A percentile compares a stretch with the other conserved stretches of the same genome.
phyloP scores from a whole-genome alignment of 2,888 invertebrate genomes.

The Heliconius ethilla region DNA sequence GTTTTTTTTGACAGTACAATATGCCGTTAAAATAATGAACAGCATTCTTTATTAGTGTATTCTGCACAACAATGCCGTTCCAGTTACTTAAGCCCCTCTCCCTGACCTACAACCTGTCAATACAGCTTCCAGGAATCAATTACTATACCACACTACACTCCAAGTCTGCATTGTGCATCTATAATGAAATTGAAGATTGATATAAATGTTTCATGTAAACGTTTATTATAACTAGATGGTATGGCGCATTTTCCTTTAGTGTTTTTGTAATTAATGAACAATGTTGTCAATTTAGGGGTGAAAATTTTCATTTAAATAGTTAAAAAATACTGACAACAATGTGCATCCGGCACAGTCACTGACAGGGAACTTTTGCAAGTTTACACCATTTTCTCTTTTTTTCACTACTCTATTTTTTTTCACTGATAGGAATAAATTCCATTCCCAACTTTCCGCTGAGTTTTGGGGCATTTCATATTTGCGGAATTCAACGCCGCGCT shows the following conservation, averaged over 20 bases:
- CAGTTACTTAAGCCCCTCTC: conserved; percentile 22
- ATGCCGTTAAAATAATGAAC: conserved; percentile 11
- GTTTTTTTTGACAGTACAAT: neutral
- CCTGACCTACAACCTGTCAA: conserved; percentile 28
- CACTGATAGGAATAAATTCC: too few species aligned
- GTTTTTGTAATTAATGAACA: neutral
- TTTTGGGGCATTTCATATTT: too few species aligned
- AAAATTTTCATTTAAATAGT: neutral
- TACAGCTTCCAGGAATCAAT: conserved; percentile 29
- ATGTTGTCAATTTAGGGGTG: too few species aligned
- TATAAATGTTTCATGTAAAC: conserved; percentile 1
- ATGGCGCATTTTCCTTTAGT: neutral
- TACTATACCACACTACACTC: conserved; percentile 15
- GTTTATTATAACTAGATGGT: conserved; percentile 1
- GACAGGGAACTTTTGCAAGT: neutral
- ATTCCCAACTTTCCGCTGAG: too few species aligned
- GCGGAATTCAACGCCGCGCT: too few species aligned
- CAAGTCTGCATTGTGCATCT: conserved; percentile 22
- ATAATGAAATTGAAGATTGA: conserved; percentile 17
- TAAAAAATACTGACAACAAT: neutral
- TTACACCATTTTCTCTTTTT: neutral
- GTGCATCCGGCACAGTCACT: neutral
- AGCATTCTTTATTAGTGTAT: conserved; percentile 10
- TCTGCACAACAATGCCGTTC: conserved; percentile 18
- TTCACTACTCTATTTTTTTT: too few species aligned